Conservation (phyloP, 2,113 vertebrate species). For the Melospiza melodia region DNA sequence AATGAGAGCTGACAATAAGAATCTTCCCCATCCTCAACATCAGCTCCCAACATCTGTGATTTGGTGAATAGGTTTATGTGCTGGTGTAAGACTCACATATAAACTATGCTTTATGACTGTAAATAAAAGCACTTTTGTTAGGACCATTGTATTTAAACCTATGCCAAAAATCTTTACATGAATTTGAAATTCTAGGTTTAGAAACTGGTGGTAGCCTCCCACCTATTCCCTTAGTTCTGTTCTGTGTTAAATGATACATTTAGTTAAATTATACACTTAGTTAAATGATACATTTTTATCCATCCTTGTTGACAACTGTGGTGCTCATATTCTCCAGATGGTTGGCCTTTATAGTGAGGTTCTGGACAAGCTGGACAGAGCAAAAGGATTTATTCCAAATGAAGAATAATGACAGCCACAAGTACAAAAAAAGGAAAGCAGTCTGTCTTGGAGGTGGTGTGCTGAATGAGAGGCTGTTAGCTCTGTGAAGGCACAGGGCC, state of each 20-base stretch:
- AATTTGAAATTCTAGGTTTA: not conserved
- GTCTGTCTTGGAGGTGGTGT: not conserved
- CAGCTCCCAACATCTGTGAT: not conserved
- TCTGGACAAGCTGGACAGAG: conserved; percentile 81
- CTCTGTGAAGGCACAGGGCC: not conserved
- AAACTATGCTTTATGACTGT: not conserved
- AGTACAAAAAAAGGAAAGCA: not conserved
- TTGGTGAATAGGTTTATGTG: not conserved
- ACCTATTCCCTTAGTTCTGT: not conserved
- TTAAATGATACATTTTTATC: not conserved
- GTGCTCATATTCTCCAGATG: conserved; percentile 78
- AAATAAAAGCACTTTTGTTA: not conserved
- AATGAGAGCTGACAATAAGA: not conserved
- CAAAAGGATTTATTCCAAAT: conserved; percentile 60
- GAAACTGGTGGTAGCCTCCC: not conserved
- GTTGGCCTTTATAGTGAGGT: conserved; percentile 81
- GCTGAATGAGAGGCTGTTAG: not conserved
- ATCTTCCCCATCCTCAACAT: not conserved
- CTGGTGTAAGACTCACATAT: not conserved
- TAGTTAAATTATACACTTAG: not conserved
- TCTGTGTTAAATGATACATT: not conserved
- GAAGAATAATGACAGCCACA: conserved; percentile 53
- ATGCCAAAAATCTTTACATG: not conserved
- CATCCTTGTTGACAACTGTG: not conserved
- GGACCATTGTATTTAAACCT: not conserved